These are phyloP conservation scores for Aurelia coerulea DNA, from an alignment of 30 jellyfish, hydroid and myxozoan species.

Conservation along the genomic window DNA sequence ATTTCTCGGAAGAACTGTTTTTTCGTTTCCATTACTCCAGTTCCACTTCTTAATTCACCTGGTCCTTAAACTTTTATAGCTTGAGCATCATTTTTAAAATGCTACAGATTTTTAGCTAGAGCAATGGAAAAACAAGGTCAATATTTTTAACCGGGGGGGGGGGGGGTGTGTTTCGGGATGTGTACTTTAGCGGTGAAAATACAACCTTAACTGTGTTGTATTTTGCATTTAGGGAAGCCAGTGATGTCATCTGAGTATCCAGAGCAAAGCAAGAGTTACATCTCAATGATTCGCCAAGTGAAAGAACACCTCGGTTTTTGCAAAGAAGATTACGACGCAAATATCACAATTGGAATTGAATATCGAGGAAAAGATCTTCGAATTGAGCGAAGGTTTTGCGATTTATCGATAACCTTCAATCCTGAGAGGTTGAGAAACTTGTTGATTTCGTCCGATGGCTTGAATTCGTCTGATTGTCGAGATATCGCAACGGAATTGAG, in stretches of 20 bases:
- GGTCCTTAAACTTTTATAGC: too few relatives aligned
- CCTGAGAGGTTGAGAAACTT: slow-evolving; percentile 27
- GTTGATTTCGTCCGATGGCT: too few relatives aligned
- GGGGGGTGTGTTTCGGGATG: too few relatives aligned
- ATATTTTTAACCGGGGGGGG: too few relatives aligned
- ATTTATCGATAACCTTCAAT: slow-evolving; percentile 41
- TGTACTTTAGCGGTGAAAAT: too few relatives aligned
- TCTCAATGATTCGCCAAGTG: not conserved
- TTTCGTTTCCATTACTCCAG: too few relatives aligned
- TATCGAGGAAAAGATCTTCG: slow-evolving; percentile 60
- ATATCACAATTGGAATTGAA: slow-evolving; percentile 34
- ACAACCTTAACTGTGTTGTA: too few relatives aligned
- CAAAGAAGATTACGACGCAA: slow-evolving; percentile 47
- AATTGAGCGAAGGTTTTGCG: slow-evolving; percentile 63
- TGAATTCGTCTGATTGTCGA: not conserved
- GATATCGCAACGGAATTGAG: not conserved
- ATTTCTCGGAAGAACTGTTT: too few relatives aligned
- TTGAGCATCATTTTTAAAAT: too few relatives aligned
- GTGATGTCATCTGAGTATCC: not conserved
- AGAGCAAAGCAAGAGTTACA: not conserved
- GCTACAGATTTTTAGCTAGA: too few relatives aligned
- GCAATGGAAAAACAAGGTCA: too few relatives aligned
- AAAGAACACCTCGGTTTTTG: not conserved
- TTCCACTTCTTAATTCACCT: too few relatives aligned
- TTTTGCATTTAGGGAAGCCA: not conserved